phyloP scores from a whole-genome alignment of 2,113 vertebrate genomes.

The Bombycilla garrulus region DNA sequence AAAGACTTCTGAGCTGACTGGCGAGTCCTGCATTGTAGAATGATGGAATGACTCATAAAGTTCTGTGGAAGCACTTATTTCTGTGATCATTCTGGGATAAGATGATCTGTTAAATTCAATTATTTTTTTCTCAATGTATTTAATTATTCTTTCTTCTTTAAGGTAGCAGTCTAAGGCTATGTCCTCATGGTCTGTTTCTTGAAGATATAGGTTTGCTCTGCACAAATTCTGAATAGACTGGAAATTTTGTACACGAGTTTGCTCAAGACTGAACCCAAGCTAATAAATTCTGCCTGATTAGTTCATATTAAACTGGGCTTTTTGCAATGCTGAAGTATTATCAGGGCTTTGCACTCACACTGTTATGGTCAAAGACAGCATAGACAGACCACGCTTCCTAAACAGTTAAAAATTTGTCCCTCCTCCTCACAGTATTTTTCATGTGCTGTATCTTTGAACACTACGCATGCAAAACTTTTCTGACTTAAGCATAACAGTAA shows the following conservation, averaged over 20 bases:
- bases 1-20: background rate
- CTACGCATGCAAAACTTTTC: background rate
- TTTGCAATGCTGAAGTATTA: background rate
- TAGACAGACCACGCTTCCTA: background rate
- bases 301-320: background rate
- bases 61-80: background rate
- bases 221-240: background rate
- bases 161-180: background rate
- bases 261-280: background rate
- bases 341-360: background rate
- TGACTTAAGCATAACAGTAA: background rate
- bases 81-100: background rate
- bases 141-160: background rate
- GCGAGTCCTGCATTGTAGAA: background rate
- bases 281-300: background rate
- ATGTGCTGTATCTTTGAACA: fast-evolving
- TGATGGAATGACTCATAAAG: background rate
- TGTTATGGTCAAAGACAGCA: background rate
- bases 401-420: background rate
- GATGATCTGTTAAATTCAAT: background rate
- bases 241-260: background rate
- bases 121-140: background rate
- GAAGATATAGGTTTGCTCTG: background rate
- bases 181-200: background rate
- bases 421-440: background rate